Percentiles rank a stretch among this genome's conserved stretches.
phyloP scores from a whole-genome alignment of 2,888 invertebrate species.

The Spisula subtruncata region DNA sequence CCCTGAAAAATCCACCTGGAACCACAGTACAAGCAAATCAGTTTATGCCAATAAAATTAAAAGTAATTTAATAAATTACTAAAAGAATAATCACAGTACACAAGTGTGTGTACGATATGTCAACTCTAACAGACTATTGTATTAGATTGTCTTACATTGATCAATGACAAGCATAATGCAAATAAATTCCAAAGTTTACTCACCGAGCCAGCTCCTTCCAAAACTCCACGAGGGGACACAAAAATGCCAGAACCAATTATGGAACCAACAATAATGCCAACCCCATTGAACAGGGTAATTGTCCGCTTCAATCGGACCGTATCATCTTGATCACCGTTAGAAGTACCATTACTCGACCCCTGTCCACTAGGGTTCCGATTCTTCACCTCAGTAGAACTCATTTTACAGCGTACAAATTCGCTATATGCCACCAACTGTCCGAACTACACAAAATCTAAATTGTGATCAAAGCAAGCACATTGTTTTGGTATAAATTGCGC shows the following conservation, averaged over 20 bases:
- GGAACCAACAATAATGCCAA: conserved; percentile 97
- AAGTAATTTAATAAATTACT: too few relatives aligned
- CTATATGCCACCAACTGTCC: background rate
- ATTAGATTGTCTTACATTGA: background rate
- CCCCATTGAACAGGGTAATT: conserved; percentile 94
- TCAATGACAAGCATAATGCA: background rate
- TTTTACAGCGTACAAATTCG: conserved; percentile 7
- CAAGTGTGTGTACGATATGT: too few relatives aligned
- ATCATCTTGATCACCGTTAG: conserved; percentile 57
- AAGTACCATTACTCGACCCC: conserved; percentile 19
- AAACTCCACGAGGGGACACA: conserved; percentile 96
- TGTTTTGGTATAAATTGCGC: conserved; percentile 39
- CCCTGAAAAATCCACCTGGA: too few relatives aligned
- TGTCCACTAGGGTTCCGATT: conserved; percentile 48
- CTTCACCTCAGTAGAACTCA: conserved; percentile 49
- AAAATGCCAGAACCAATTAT: conserved; percentile 98
- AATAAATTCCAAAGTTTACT: conserved; percentile 62
- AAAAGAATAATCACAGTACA: too few relatives aligned
- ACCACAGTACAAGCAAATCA: too few relatives aligned
- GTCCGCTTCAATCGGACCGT: conserved; percentile 92
- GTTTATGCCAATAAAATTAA: too few relatives aligned
- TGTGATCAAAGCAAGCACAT: background rate
- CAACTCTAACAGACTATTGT: background rate
- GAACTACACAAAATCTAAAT: background rate
- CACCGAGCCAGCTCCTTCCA: conserved; percentile 92